Evolutionary conservation across 1,140 invertebrate genomes (phyloP), one percentile per base, ranked within the genome.

Genomic region (Prorops nasuta): DNA sequence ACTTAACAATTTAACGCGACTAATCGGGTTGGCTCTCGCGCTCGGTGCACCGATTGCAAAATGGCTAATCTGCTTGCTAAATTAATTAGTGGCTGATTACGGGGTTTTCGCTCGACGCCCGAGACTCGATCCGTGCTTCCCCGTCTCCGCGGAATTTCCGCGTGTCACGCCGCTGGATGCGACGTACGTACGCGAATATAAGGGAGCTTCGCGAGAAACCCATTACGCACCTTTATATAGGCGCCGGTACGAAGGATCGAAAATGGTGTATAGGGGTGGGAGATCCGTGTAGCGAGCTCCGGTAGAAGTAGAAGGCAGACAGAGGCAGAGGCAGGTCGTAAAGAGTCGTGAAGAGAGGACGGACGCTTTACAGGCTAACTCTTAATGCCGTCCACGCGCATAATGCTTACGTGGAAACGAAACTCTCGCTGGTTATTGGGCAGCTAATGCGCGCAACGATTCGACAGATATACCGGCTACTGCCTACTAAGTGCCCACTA

Each of bases 271-370:
- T n/a, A n/a, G n/a, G n/a, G n/a, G n/a, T n/a, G n/a, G n/a, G n/a
- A n/a, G n/a, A n/a, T n/a, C n/a, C n/a, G n/a, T n/a, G n/a, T n/a
- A n/a, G n/a, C n/a, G n/a, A n/a, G n/a, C n/a, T n/a, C n/a, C n/a
- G n/a, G n/a, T n/a, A n/a, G n/a, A n/a, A n/a, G n/a, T n/a, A n/a
- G n/a, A n/a, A n/a, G n/a, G n/a, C n/a, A n/a, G n/a, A n/a, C n/a
- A n/a, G n/a, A n/a, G n/a, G n/a, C n/a, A n/a, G n/a, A n/a, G n/a
- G n/a, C n/a, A n/a, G n/a, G n/a, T n/a, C n/a, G n/a, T n/a, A 43
- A 54, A 60, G 58, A 55, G 48, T 66, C 61, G 55, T 67, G 66
- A 66, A 64, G 54, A 54, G 52, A 66, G 57, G 66, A 66, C 66
- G 59, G 64, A 53, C 50, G 58, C 54, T 67, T 66, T 66, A 67